A percentile compares a stretch with the other conserved stretches of the same genome.
These are phyloP conservation scores for Aleiodes alternator DNA, from an alignment of 2,888 invertebrate species.

Conservation along the genomic window DNA sequence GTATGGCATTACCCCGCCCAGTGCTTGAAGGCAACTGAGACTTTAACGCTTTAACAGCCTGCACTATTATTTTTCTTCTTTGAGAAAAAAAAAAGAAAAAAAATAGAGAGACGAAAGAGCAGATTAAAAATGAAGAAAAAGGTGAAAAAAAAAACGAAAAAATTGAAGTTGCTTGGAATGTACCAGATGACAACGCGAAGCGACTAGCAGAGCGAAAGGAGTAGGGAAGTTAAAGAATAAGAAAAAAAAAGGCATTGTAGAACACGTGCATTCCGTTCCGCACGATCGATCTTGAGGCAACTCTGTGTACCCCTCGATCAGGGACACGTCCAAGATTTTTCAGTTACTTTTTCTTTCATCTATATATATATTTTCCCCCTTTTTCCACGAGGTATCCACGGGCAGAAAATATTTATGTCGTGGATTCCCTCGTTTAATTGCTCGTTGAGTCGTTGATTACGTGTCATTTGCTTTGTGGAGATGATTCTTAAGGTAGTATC, in stretches of 20 bases:
- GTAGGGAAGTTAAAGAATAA: background rate
- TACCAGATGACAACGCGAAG: constrained; percentile 12
- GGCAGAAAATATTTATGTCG: no score
- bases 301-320: constrained; percentile 2
- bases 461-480: no score
- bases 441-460: no score
- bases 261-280: constrained; percentile 25
- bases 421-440: no score
- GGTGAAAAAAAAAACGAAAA: no score
- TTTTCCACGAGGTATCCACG: background rate
- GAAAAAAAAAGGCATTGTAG: background rate
- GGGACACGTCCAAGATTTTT: constrained; percentile 7
- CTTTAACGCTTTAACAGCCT: background rate
- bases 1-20: constrained; percentile 13
- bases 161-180: constrained; percentile 16
- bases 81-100: background rate
- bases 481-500: no score
- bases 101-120: background rate
- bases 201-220: constrained; percentile 1
- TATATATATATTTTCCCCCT: background rate
- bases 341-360: background rate
- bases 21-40: background rate
- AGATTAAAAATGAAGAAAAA: background rate
- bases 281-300: constrained; percentile 9
- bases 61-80: background rate